Evolutionary conservation across 53 echinoderm and acorn worm genomes (phyloP), one percentile per base, ranked within the genome.

Genomic region (Henricia sp.): DNA sequence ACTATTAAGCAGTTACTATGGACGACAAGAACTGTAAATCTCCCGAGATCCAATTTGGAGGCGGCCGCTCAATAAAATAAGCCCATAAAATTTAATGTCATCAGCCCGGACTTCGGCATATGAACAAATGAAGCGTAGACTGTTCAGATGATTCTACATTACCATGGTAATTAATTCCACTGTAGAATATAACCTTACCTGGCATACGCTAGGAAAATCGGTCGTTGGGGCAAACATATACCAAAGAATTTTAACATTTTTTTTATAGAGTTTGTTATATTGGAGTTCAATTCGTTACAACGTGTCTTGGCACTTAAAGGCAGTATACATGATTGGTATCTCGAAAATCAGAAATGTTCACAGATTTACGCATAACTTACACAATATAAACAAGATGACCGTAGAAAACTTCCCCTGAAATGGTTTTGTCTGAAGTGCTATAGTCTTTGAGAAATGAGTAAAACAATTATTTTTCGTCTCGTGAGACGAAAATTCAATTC

Each of bases 61-160:
- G 48, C 80, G 64, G 80, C 46, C 62, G 27, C 32, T 80, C 64
- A 80, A 80, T 80, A 64, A 62, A 80, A 80, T 80, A 80, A 80
- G 80, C 62, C 50, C 80, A 80, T 80, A 80, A 80, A 64, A 62
- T 80, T 44, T 80, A 80, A 80, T 80, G 80, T 44, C 63, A 63
- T 80, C 64, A 63, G 80, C 80, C 80, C 16, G 43, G 24, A 80
- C 46, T 62, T 33, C 6, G 21, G 63, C 10, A n/a, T 48, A 43
- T 48, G 1, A 21, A 63, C 17, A 44, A 43, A 32, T n/a, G 64
- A 11, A 21, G 57, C 36, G 53, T 43, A 80, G 50, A 50, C 46
- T 80, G 46, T 50, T 80, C 64, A 46, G 63, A 32, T 14, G 80
- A 80, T 33, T 62, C 63, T 80, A 64, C 80, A 63, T 80, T 63